phyloP scores from a whole-genome alignment of 2,113 vertebrate genomes.

The Aegithalos caudatus region DNA sequence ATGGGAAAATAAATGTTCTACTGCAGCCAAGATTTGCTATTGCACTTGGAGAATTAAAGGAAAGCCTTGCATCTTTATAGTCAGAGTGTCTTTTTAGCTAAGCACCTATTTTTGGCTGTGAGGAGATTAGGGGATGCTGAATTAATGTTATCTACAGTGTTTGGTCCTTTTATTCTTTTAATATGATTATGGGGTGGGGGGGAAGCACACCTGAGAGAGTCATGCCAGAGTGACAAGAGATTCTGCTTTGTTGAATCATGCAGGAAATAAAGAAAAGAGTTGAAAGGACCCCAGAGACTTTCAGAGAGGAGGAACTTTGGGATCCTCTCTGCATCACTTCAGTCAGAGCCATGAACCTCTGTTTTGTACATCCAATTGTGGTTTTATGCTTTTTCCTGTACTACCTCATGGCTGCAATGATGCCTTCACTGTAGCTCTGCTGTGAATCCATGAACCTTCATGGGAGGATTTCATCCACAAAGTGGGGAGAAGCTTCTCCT shows the following conservation, averaged over 20 bases:
- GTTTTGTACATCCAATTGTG: neutral
- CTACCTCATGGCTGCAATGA: neutral
- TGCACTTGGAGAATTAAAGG: neutral
- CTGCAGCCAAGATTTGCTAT: neutral
- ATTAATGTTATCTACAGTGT: neutral
- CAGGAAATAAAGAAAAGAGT: neutral
- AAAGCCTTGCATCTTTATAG: neutral
- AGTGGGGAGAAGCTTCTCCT: neutral
- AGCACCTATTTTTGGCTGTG: neutral
- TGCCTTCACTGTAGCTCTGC: neutral
- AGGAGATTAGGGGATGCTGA: neutral
- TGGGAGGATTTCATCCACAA: neutral
- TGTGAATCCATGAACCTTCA: neutral
- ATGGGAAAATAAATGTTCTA: neutral
- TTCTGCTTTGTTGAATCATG: neutral
- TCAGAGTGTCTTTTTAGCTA: neutral
- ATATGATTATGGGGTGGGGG: neutral
- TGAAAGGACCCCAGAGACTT: neutral
- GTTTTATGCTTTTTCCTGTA: neutral
- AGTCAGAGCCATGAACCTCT: neutral
- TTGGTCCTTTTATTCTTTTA: neutral
- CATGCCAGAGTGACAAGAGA: neutral
- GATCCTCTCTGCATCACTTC: neutral
- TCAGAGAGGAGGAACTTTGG: neutral
- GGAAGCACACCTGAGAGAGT: neutral